A percentile compares a stretch with the other conserved stretches of the same genome.
phyloP scores from a whole-genome alignment of 2,797 vertebrate species.

The Taenioides sp. region DNA sequence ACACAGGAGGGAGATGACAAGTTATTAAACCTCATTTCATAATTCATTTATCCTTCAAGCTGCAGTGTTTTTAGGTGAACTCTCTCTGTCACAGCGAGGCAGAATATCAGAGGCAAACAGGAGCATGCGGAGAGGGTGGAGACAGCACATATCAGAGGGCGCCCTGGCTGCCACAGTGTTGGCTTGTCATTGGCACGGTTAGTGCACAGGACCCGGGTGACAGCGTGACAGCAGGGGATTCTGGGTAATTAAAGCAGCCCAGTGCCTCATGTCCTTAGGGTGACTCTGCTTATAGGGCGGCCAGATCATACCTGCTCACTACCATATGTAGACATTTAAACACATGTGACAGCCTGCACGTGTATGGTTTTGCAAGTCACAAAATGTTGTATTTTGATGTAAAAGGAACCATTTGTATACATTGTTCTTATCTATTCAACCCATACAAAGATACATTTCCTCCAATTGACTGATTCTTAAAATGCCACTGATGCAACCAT shows the following conservation, averaged over 20 bases:
- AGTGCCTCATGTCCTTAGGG: slow-evolving; percentile 64
- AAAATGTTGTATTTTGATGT: not conserved
- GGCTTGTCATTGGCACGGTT: slow-evolving; percentile 58
- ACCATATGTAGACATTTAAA: slow-evolving; percentile 39
- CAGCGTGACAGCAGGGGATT: slow-evolving; percentile 72
- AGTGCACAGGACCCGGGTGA: slow-evolving; percentile 53
- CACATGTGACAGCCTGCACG: slow-evolving; percentile 15
- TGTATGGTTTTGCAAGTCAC: not conserved
- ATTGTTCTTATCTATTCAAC: not conserved
- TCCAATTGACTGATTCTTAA: not conserved
- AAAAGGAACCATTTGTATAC: not conserved
- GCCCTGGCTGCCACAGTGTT: slow-evolving; percentile 56
- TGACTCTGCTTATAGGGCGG: slow-evolving; percentile 51
- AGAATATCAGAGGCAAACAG: slow-evolving; percentile 53
- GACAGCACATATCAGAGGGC: slow-evolving; percentile 56
- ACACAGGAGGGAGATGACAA: slow-evolving; percentile 25
- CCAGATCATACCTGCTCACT: slow-evolving; percentile 60
- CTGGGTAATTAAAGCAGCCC: slow-evolving; percentile 79
- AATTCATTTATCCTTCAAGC: slow-evolving; percentile 36
- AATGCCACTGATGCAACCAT: not conserved
- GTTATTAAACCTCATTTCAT: slow-evolving; percentile 24
- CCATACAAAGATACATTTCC: not conserved
- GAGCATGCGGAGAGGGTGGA: slow-evolving; percentile 51
- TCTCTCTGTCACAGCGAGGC: slow-evolving; percentile 35
- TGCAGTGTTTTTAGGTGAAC: slow-evolving; percentile 31